These are phyloP conservation scores for Cyphomyrmex costatus DNA, from an alignment of 1,140 invertebrate species.

Conservation along the genomic window DNA sequence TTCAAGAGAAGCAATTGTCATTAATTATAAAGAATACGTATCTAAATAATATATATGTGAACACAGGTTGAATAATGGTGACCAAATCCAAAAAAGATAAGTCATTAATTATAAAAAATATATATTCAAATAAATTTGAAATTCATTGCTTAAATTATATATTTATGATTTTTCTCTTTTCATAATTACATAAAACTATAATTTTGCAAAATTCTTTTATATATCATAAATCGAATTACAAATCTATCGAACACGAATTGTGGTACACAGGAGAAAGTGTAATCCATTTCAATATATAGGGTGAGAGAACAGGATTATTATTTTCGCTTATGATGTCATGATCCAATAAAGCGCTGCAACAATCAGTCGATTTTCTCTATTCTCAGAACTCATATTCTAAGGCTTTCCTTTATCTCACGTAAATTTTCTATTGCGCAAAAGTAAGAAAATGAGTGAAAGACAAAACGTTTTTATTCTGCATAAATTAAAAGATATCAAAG, in stretches of 20 bases:
- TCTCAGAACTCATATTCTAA: neutral
- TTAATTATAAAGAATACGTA: constrained; percentile 1
- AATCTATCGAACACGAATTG: neutral
- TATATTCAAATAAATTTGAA: constrained; percentile 2
- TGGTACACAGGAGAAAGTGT: neutral
- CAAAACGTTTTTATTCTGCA: neutral
- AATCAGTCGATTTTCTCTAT: constrained; percentile 18
- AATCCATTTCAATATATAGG: neutral
- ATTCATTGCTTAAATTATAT: neutral
- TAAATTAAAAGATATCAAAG: neutral
- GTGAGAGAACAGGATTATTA: neutral
- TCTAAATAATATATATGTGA: neutral
- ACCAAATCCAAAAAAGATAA: neutral
- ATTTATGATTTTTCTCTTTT: neutral
- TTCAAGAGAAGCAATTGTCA: neutral
- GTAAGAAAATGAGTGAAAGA: neutral
- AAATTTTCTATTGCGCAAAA: neutral
- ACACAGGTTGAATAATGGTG: neutral
- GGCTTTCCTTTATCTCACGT: neutral
- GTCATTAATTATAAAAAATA: neutral
- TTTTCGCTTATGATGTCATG: constrained; percentile 14
- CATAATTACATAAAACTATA: neutral
- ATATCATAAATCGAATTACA: neutral
- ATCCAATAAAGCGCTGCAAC: constrained; percentile 10
- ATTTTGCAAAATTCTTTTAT: neutral